Conservation (phyloP, 2,888 invertebrate species). For the Eupithecia insigniata region DNA sequence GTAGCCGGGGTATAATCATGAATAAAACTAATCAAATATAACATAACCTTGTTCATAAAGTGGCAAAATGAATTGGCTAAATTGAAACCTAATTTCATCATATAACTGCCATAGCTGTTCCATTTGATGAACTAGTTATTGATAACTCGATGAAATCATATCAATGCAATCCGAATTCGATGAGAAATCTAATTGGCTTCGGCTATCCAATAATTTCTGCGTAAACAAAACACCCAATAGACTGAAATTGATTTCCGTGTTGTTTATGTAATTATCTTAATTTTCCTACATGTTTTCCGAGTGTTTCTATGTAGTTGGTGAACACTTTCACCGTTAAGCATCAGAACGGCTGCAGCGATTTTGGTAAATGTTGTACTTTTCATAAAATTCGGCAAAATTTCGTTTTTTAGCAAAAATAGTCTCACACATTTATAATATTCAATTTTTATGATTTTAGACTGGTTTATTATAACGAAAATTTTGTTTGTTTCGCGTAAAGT, state of each 20-base stretch:
- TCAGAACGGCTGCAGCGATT: too few species aligned
- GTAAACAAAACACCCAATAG: conserved; percentile 46
- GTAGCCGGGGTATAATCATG: too few species aligned
- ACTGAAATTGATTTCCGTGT: conserved; percentile 49
- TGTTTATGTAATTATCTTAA: background rate
- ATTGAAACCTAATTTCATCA: conserved; percentile 1
- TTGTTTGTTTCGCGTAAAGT: too few species aligned
- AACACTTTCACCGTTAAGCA: too few species aligned
- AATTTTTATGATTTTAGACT: too few species aligned
- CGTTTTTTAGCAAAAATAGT: too few species aligned
- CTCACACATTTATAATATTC: too few species aligned
- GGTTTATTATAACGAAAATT: too few species aligned
- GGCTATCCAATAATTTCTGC: conserved; percentile 47
- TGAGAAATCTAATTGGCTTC: conserved; percentile 15
- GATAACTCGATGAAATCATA: conserved; percentile 10
- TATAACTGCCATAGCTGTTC: background rate
- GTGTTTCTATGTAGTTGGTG: too few species aligned
- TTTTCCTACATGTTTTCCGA: too few species aligned
- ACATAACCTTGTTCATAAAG: background rate
- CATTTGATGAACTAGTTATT: background rate
- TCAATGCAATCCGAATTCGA: background rate
- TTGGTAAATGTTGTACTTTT: too few species aligned
- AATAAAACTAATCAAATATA: background rate
- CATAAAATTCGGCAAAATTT: too few species aligned
- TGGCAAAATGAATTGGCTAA: background rate